Evolutionary conservation across 2,797 vertebrate genomes (phyloP), one percentile per base, ranked within the genome.

Genomic region (Poeciliopsis paucimaculata): DNA sequence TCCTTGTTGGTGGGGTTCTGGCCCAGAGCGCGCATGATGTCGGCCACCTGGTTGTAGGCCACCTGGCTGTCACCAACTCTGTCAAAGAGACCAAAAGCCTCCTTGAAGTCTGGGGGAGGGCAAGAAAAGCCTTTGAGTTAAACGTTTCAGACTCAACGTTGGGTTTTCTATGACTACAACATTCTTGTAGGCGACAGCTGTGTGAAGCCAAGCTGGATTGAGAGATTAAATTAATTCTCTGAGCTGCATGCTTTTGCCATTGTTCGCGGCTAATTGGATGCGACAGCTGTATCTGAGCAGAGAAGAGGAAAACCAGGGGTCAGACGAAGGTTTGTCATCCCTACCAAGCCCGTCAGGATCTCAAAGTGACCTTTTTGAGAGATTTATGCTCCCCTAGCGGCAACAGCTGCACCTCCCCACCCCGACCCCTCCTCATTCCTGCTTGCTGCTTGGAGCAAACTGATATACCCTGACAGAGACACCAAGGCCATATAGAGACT

Each of bases 71-170:
- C 97, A 72, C 98, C 98, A 80, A 98, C 96, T 96, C 97, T 98
- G 97, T 99, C 98, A 79, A 98, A 99, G 93, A 99, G 97, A 94
- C 98, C 97, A 84, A 99, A 99, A 23, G 98, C 97, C 95, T 99
- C 98, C 95, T 99, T 99, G 97, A 98, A 99, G 87, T 99, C 98
- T 99, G 96, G 45, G 15, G 43, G 20, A 23, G 79, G 71, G 1
- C 8, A 64, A 46, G 68, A 81, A 66, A 86, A 13, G 31, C 68
- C 1, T 20, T 70, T 81, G 53, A 82, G 72, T 84, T 72, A 79
- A 13, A 47, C 16, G 51, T 57, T 10, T 78, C 26, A 7, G 39
- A 53, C 9, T 81, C 28, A 5, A 31, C 11, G 28, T 72, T 77
- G 53, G 77, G 5, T 80, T 74, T 76, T 71, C 20, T 71, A 20